Evolutionary conservation across 2,888 invertebrate species (phyloP).

Genomic region (Limnephilus marmoratus): DNA sequence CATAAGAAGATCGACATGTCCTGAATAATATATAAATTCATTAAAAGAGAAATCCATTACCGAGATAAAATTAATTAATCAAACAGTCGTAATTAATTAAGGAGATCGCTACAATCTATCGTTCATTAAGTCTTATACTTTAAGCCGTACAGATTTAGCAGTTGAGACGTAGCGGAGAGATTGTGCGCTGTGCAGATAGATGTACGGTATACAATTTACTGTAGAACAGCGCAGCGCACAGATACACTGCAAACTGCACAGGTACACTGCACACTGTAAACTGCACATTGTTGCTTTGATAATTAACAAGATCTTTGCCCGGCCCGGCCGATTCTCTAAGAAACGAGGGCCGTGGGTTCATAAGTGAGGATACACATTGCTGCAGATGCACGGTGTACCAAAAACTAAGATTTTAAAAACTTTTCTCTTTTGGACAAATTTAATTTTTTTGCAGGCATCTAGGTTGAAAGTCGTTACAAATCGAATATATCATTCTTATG

Average conservation of each 20-base stretch:
- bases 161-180: not conserved
- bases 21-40: not conserved
- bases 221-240: not conserved
- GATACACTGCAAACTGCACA: not conserved
- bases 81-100: not conserved
- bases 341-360: not conserved
- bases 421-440: too few relatives aligned
- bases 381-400: not conserved
- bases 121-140: not conserved
- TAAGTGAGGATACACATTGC: not conserved
- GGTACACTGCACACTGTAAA: not conserved
- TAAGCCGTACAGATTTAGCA: not conserved
- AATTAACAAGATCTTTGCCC: conserved; percentile 2
- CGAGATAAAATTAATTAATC: not conserved
- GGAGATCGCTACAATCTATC: not conserved
- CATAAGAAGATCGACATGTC: not conserved
- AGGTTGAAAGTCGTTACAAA: too few relatives aligned
- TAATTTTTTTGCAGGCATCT: too few relatives aligned
- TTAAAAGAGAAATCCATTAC: not conserved
- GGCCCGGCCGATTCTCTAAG: not conserved
- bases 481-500: too few relatives aligned
- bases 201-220: not conserved
- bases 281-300: not conserved
- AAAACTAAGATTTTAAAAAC: not conserved
- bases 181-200: not conserved